A percentile compares a stretch with the other conserved stretches of the same genome.
These are phyloP conservation scores for Myripristis jacobus DNA, from an alignment of 2,797 vertebrate species.

Conservation along the genomic window DNA sequence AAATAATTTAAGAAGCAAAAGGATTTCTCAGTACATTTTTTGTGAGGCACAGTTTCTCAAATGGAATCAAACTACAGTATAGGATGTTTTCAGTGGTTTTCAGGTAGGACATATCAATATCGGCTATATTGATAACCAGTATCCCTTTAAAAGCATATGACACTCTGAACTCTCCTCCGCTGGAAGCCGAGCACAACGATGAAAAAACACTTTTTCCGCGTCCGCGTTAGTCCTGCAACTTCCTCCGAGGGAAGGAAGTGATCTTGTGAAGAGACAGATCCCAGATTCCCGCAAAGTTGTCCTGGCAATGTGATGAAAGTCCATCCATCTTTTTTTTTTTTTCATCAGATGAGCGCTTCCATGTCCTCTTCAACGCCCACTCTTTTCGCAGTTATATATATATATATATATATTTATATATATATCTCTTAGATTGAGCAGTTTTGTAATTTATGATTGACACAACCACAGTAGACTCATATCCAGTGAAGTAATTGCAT, in stretches of 20 bases:
- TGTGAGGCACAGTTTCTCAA: slow-evolving; percentile 78
- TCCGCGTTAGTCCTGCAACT: slow-evolving; percentile 52
- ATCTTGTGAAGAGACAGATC: slow-evolving; percentile 45
- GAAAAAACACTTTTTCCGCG: slow-evolving; percentile 30
- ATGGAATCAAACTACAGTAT: slow-evolving; percentile 84
- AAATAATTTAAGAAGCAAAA: slow-evolving; percentile 83
- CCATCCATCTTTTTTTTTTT: slow-evolving; percentile 50
- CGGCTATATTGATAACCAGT: slow-evolving; percentile 69
- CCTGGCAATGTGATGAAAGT: slow-evolving; percentile 41
- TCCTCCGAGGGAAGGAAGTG: slow-evolving; percentile 60
- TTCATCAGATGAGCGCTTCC: slow-evolving; percentile 49
- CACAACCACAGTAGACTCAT: slow-evolving; percentile 78
- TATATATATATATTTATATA: too few relatives aligned
- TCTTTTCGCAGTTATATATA: slow-evolving; percentile 71
- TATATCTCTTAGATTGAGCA: slow-evolving; percentile 52
- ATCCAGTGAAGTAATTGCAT: slow-evolving; percentile 86
- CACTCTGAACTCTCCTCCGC: slow-evolving; percentile 66
- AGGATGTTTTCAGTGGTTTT: slow-evolving; percentile 84
- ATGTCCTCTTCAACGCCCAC: slow-evolving; percentile 62
- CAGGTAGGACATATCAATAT: slow-evolving; percentile 68
- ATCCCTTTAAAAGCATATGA: slow-evolving; percentile 83
- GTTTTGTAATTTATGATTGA: slow-evolving; percentile 71
- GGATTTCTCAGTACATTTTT: slow-evolving; percentile 79
- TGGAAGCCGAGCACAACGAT: slow-evolving; percentile 38
- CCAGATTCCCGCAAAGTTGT: slow-evolving; percentile 52